These are phyloP conservation scores for Drosophila falleni DNA, from an alignment of 2,888 invertebrate species.

Conservation along the genomic window DNA sequence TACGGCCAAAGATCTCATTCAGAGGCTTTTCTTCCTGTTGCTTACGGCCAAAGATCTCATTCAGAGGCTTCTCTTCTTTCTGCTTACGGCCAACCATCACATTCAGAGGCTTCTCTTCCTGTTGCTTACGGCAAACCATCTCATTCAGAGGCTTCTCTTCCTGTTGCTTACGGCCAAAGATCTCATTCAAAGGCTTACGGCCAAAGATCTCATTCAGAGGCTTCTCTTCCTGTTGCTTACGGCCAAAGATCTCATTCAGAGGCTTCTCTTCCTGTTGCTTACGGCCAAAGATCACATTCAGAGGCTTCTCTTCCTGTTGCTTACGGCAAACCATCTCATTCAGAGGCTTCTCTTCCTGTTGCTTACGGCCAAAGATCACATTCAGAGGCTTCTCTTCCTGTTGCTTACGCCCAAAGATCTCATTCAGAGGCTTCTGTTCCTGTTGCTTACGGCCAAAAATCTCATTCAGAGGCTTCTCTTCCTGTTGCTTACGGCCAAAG, in stretches of 20 bases:
- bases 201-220: background rate
- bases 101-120: too few species aligned
- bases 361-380: background rate
- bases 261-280: background rate
- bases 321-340: too few species aligned
- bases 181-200: too few species aligned
- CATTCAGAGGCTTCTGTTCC: too few species aligned
- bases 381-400: background rate
- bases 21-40: conserved; percentile 1
- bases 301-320: too few species aligned
- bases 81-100: too few species aligned
- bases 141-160: background rate
- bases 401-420: background rate
- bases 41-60: background rate
- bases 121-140: background rate
- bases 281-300: background rate
- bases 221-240: background rate
- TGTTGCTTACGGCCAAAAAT: background rate
- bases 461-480: background rate
- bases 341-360: background rate
- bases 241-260: background rate
- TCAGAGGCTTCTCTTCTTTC: background rate
- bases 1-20: background rate
- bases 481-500: background rate
- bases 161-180: background rate